Base-by-base conservation (phyloP, 2,888 invertebrate species). In the Cacoxenus indagator region DNA sequence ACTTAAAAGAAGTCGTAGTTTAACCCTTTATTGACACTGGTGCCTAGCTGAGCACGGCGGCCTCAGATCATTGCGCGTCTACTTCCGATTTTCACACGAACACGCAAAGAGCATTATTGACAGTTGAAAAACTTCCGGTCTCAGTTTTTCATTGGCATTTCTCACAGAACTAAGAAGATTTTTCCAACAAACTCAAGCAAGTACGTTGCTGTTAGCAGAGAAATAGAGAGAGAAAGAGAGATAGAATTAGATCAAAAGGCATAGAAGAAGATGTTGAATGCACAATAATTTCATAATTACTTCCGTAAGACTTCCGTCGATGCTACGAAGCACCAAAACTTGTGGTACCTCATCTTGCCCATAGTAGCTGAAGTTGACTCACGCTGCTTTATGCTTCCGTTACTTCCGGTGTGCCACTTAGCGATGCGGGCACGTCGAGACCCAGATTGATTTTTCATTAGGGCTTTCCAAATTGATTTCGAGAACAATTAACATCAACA, bases 291-390 rank as follows among this genome's bases (percentile, higher is more conserved):
- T 76, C 77, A 78, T 76, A 81, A 83, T 78, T 78, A 83, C 82
- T 81, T 84, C 83, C 82, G 83, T 75, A 82, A 77, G 74, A 78
- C 81, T 82, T 82, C 82, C 81, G 81, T 71, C 73, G 68, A 2
- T 62, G n/a, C n/a, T n/a, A n/a, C n/a, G n/a, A n/a, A n/a, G n/a
- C n/a, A n/a, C n/a, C n/a, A n/a, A n/a, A n/a, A n/a, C n/a, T n/a
- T n/a, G n/a, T n/a, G n/a, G n/a, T n/a, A n/a, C n/a, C n/a, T n/a
- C n/a, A n/a, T n/a, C n/a, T n/a, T n/a, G n/a, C n/a, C n/a, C n/a
- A n/a, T n/a, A n/a, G n/a, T n/a, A n/a, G n/a, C n/a, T n/a, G n/a
- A n/a, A n/a, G n/a, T n/a, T n/a, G n/a, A n/a, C n/a, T n/a, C n/a
- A n/a, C n/a, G n/a, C n/a, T n/a, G n/a, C n/a, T n/a, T n/a, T n/a